Evolutionary conservation across 2,797 vertebrate species (phyloP), one percentile per base, ranked within the genome.

Genomic region (Bovichtus variegatus): DNA sequence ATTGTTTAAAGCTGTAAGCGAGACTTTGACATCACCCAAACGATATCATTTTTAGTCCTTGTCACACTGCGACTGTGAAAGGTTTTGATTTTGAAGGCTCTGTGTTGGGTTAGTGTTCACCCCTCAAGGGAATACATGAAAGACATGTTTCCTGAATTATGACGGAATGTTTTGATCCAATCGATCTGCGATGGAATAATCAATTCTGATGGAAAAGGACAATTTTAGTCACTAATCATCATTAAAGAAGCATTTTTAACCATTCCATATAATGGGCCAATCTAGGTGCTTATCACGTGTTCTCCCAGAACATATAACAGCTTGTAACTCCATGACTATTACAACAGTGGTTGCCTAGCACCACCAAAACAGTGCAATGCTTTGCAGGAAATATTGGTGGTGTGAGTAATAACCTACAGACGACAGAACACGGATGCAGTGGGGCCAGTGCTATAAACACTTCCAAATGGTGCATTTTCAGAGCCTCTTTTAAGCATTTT

Each of bases 331-430:
- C 41, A 8, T 81, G 71, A 51, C 67, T 63, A 47, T 69, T 71
- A 54, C 53, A 67, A 12, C 55, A 43, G 71, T 5, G 65, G 89
- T 92, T 90, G 80, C 89, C 82, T 85, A 91, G 91, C 87, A 78
- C 0, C 62, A 16, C 11, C 87, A 91, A 43, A 92, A 94, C 88
- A 92, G 29, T 13, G 41, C 72, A 63, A 16, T 8, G 59, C 68
- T 65, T 60, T 71, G 74, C 80, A 84, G 90, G 79, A 89, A 86
- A 80, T 71, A 57, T 72, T 65, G 70, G 40, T 40, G 27, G 71
- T 70, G 79, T 74, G 83, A 81, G 82, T 88, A 84, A 90, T 85
- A 85, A 74, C 61, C 78, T 63, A 65, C 68, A 86, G 71, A 75
- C 71, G 76, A 73, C 71, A 81, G 74, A 77, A 87, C 88, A 87